Evolutionary conservation across 2,888 invertebrate genomes (phyloP).

Genomic region (Pollenia labialis): DNA sequence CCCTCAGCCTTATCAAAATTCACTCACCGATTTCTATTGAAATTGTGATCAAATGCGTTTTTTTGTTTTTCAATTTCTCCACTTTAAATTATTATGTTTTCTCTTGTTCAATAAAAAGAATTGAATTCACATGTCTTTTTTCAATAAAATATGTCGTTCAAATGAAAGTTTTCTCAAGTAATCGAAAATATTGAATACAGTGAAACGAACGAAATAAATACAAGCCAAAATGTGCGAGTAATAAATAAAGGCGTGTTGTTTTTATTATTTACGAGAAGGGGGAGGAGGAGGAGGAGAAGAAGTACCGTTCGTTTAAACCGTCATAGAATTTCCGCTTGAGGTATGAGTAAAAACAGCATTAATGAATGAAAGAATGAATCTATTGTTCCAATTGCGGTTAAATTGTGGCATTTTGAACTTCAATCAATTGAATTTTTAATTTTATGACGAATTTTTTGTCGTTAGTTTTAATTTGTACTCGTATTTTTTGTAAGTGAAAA

Average conservation of each 20-base stretch:
- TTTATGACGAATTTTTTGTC: conserved; percentile 8
- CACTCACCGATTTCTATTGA: background rate
- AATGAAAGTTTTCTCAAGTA: conserved; percentile 8
- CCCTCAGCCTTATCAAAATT: no score
- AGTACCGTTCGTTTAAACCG: no score
- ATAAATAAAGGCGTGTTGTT: conserved; percentile 40
- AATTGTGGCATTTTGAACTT: conserved; percentile 67
- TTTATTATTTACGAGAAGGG: background rate
- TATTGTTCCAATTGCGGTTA: conserved; percentile 64
- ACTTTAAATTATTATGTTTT: background rate
- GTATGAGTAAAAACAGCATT: background rate
- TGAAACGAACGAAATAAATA: background rate
- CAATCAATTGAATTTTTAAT: conserved; percentile 66
- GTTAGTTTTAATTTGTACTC: no score
- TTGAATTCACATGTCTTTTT: conserved; percentile 29
- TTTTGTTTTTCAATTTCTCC: background rate
- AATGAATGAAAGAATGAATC: conserved; percentile 22
- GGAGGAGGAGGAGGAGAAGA: background rate
- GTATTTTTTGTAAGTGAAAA: conserved; percentile 14
- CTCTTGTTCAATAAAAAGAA: conserved; percentile 1
- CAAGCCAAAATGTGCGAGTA: background rate
- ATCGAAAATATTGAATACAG: conserved; percentile 7
- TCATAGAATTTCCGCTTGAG: conserved; percentile 24
- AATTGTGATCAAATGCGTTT: conserved; percentile 15
- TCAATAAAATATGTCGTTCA: background rate